Conservation (phyloP, 1,140 invertebrate genomes). For the Drosophila paulistorum region DNA sequence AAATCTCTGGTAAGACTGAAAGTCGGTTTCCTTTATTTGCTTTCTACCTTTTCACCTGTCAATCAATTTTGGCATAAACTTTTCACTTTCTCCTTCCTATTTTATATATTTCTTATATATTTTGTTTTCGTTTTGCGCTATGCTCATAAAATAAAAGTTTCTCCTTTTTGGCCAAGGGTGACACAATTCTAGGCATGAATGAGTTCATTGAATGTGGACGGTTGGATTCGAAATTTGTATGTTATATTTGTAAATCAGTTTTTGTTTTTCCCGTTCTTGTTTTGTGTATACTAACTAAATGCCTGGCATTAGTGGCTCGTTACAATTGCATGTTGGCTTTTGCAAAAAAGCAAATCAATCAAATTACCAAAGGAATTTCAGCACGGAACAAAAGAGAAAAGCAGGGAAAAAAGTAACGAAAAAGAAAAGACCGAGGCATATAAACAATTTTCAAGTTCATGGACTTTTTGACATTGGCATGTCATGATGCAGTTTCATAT, state of each 20-base stretch:
- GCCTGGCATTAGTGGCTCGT: constrained; percentile 74
- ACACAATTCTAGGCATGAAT: constrained; percentile 45
- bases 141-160: constrained; percentile 37
- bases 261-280: constrained; percentile 29
- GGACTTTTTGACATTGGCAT: constrained; percentile 62
- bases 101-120: too few species aligned
- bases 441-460: constrained; percentile 70
- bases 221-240: constrained; percentile 19
- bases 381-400: constrained; percentile 32
- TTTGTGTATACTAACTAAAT: constrained; percentile 47
- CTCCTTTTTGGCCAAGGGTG: constrained; percentile 16
- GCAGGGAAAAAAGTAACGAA: background rate
- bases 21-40: background rate
- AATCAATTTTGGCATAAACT: constrained; percentile 50
- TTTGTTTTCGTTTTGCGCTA: constrained; percentile 19
- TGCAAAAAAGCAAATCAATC: constrained; percentile 68
- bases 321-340: constrained; percentile 71
- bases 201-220: constrained; percentile 51
- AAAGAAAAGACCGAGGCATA: constrained; percentile 33
- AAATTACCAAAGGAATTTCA: constrained; percentile 69
- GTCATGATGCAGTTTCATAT: constrained; percentile 78
- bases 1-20: too few species aligned
- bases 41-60: constrained; percentile 37
- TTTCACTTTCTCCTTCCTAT: constrained; percentile 41
- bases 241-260: constrained; percentile 27